Evolutionary conservation across 2,113 vertebrate genomes (phyloP).

Genomic region (Channa maculata): DNA sequence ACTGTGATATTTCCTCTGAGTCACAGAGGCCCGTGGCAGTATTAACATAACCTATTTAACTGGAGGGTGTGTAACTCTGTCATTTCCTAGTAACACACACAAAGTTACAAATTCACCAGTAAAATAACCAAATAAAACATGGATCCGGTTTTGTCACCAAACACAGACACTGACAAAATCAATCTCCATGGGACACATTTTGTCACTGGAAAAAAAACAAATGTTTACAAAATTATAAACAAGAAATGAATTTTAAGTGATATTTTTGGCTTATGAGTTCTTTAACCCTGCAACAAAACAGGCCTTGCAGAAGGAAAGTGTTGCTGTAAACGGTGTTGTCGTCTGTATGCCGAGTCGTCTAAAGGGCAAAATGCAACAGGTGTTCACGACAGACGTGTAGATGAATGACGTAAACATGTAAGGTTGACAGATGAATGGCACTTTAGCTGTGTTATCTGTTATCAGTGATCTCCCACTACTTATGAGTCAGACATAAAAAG

Average conservation of each 20-base stretch:
- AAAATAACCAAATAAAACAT: too few species aligned
- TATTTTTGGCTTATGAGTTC: neutral
- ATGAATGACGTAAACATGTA: slow-evolving; percentile 8
- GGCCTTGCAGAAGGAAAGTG: neutral
- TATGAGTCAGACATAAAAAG: neutral
- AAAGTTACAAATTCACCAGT: neutral
- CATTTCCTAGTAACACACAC: slow-evolving; percentile 9
- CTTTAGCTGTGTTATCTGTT: slow-evolving; percentile 7
- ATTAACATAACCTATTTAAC: slow-evolving; percentile 45
- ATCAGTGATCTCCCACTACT: neutral
- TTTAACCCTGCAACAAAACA: too few species aligned
- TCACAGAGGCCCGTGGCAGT: slow-evolving; percentile 55
- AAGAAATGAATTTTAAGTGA: too few species aligned
- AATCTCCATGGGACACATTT: neutral
- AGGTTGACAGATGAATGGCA: slow-evolving; percentile 14
- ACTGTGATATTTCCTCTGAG: slow-evolving; percentile 66
- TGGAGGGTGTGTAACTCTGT: slow-evolving; percentile 31
- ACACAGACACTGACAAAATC: neutral
- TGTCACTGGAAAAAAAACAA: neutral
- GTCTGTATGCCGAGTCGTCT: neutral
- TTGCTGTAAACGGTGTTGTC: neutral
- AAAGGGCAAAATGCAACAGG: slow-evolving; percentile 20
- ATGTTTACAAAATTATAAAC: too few species aligned
- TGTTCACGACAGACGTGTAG: neutral
- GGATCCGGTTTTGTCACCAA: too few species aligned